Evolutionary conservation across 2,797 vertebrate species (phyloP).

Genomic region (Diglossa cyanea): DNA sequence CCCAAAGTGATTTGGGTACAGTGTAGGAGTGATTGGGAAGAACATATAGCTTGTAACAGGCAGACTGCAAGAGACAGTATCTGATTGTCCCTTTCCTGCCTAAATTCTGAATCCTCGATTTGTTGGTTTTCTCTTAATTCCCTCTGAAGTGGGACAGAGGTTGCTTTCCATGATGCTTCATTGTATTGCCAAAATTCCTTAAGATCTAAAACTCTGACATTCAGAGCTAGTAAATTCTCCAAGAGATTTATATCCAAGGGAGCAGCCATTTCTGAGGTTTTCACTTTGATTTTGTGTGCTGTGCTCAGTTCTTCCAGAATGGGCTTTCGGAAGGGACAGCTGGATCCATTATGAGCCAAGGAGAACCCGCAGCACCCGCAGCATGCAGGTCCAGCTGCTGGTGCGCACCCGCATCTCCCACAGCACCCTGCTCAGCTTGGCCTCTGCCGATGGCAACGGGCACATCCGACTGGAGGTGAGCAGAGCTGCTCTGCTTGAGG

Average conservation of each 20-base stretch:
- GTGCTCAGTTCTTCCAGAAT: slow-evolving; percentile 81
- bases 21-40: background rate
- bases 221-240: background rate
- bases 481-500: background rate
- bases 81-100: background rate
- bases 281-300: background rate
- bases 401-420: slow-evolving; percentile 80
- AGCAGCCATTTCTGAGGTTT: background rate
- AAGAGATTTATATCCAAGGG: background rate
- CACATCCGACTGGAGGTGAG: slow-evolving; percentile 83
- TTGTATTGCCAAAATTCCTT: background rate
- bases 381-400: slow-evolving; percentile 80
- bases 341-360: slow-evolving; percentile 79
- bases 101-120: background rate
- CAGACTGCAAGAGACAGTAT: background rate
- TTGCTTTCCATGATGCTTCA: background rate
- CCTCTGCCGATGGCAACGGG: slow-evolving; percentile 72
- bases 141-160: background rate
- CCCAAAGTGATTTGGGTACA: background rate
- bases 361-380: slow-evolving; percentile 70
- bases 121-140: background rate
- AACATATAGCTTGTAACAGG: background rate
- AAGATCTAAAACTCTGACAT: background rate
- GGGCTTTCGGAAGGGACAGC: slow-evolving; percentile 83
- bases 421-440: slow-evolving; percentile 79